Conservation (phyloP, 2,888 invertebrate species). For the Nemoura dubitans region DNA sequence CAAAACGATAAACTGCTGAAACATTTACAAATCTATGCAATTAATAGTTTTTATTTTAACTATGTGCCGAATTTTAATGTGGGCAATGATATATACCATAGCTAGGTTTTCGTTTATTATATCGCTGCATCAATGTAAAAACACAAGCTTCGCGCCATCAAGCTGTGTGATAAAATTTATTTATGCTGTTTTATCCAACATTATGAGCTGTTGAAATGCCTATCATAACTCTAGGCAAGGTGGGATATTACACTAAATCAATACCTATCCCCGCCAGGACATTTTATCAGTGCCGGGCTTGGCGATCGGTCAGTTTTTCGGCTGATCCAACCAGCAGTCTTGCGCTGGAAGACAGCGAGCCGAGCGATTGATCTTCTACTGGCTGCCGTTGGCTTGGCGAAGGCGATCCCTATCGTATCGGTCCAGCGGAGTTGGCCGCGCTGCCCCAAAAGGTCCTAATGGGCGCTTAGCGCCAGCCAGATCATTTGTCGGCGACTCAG, state of each 20-base stretch:
- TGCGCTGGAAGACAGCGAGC: not conserved
- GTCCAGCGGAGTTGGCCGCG: not conserved
- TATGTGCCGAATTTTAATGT: not conserved
- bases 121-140: no score
- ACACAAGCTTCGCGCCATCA: not conserved
- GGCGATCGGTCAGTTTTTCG: not conserved
- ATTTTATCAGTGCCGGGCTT: not conserved
- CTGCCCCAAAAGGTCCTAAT: not conserved
- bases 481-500: slow-evolving; percentile 7
- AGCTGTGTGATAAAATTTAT: not conserved
- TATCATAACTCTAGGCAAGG: not conserved
- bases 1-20: not conserved
- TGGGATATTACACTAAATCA: not conserved
- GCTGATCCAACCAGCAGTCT: not conserved
- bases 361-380: not conserved
- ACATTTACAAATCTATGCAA: not conserved
- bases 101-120: no score
- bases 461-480: not conserved
- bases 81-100: not conserved
- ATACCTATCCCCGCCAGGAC: not conserved
- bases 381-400: no score
- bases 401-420: not conserved
- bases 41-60: not conserved
- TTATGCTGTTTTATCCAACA: not conserved
- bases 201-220: not conserved